Base-by-base conservation (phyloP, 2,797 vertebrate genomes). In the Anableps anableps region DNA sequence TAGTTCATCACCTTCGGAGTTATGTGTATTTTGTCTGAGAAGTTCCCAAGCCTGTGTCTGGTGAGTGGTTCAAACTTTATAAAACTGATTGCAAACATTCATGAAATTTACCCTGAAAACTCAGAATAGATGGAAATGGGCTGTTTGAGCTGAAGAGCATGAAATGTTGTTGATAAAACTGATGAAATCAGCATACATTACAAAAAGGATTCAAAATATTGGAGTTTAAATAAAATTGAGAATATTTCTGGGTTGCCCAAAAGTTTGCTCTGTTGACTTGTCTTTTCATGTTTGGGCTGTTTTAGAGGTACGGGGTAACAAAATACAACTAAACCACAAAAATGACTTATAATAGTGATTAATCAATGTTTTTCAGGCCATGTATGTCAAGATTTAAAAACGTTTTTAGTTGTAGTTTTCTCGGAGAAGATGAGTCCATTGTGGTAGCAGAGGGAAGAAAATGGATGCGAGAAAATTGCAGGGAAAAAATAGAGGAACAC, bases 11-110 rank as follows among this genome's bases (percentile, higher is more conserved):
- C 73, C 0, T 82, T 90, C 72, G 95, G 95, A 72, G 50, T 84
- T 29, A 17, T 91, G 38, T 87, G 83, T 79, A 86, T 95, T 77
- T 74, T 95, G 76, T 89, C 92, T 29, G 90, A 93, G 72, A 94
- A 83, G 88, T 92, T 53, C 75, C 93, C 95, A 38, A 95, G 92
- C 83, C 87, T 75, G 5, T 94, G 92, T 79, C 76, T 96, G 89
- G 95, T 95, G 87, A 94, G 95, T 71, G n/a, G 21, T 66, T 38
- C 34, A 38, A 38, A 66, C 19, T 23, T 38, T 64, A 36, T 36
- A 10, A 16, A 62, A 36, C 60, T 34, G 31, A 23, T 8, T 21
- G 62, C 29, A 34, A 64, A 64, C 16, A 36, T 9, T 4, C 17
- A 36, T 34, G 62, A 64, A 64, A 36, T 21, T 21, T 64, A 64